A percentile compares a stretch with the other conserved stretches of the same genome.
These are phyloP conservation scores for Dolichotis patagonum DNA, from an alignment of 2,113 vertebrate species.

Conservation along the genomic window DNA sequence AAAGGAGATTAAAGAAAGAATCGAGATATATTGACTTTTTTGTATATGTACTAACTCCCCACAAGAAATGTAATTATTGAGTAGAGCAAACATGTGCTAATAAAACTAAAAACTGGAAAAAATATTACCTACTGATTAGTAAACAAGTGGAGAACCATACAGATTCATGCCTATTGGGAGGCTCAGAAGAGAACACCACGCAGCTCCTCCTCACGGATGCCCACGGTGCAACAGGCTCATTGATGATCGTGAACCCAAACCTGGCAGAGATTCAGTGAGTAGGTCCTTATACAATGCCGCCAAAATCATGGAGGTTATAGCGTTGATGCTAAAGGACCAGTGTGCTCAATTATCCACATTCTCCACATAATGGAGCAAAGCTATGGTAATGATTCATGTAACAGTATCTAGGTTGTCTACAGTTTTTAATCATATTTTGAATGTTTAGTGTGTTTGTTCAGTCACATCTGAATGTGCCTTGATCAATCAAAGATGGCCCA, in stretches of 20 bases:
- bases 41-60: not conserved
- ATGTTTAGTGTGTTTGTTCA: not conserved
- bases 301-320: not conserved
- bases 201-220: not conserved
- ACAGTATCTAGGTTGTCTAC: not conserved
- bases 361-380: not conserved
- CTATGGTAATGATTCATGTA: not conserved
- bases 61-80: not conserved
- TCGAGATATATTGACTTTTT: not conserved
- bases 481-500: not conserved
- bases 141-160: not conserved
- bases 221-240: not conserved
- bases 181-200: not conserved
- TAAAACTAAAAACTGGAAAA: not conserved
- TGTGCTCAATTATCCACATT: not conserved
- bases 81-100: not conserved
- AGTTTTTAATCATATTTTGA: not conserved
- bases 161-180: not conserved
- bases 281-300: not conserved
- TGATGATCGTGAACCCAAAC: not conserved
- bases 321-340: not conserved
- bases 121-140: not conserved
- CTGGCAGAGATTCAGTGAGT: not conserved
- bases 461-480: slow-evolving; percentile 1
- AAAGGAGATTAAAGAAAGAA: not conserved